Base-by-base conservation (phyloP, 2,797 vertebrate species). In the Lycodopsis pacificus region DNA sequence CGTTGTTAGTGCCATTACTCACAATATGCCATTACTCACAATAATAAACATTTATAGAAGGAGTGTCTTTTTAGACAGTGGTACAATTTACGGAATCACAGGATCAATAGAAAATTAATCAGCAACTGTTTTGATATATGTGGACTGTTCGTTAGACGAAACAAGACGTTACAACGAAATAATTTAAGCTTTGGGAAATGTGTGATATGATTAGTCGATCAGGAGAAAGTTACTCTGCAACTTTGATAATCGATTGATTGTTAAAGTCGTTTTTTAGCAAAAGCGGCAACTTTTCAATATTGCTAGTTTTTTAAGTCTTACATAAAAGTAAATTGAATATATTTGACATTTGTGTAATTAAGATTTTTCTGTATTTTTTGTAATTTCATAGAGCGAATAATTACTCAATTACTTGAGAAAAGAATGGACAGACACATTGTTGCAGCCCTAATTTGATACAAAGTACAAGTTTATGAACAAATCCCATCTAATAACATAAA, bases 401-500 rank as follows among this genome's bases (percentile, higher is more conserved):
- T 49, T 22, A 42, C n/a, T 11, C 34, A 20, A 40, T 30, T 13
- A 36, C 6, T 53, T 25, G n/a, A 19, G 32, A 22, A 40, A 30
- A 57, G 7, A 68, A n/a, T 11, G 4, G 0, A 7, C 7, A 25
- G 12, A 30, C n/a, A 20, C 22, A 73, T 20, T 2, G 8, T 22
- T 42, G 42, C 22, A 38, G n/a, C 1, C 22, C 0, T 53, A 9
- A 64, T 48, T 3, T 49, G n/a, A 71, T 48, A 12, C 19, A 59
- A 48, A 20, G 4, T 46, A 25, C 13, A 49, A 11, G 61, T 65
- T 20, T 54, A 59, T 61, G 36, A 68, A 71, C 70, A 63, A 63
- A 76, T 67, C 30, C 61, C 25, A 48, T 63, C 5, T 32, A n/a
- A 56, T 25, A 62, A 65, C 51, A 81, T n/a, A 67, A 63, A 59